phyloP scores from a whole-genome alignment of 30 jellyfish, hydroid and myxozoan genomes.

The Clytia hemisphaerica region DNA sequence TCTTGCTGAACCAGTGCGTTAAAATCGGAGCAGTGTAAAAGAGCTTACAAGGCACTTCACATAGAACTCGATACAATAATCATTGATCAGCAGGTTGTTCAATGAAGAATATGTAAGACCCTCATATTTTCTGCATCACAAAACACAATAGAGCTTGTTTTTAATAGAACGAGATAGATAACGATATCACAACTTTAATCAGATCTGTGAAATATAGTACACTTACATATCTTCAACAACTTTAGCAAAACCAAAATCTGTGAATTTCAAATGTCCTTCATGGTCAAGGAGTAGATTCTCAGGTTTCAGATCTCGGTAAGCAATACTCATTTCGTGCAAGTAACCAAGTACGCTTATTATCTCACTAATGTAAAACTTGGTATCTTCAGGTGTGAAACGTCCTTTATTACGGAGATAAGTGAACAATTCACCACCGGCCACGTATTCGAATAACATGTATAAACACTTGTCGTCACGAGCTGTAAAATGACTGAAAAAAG shows the following conservation, averaged over 20 bases:
- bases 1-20: no score
- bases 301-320: conserved; percentile 89
- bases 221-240: conserved; percentile 75
- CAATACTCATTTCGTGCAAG: conserved; percentile 63
- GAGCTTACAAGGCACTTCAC: no score
- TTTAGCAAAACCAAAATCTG: conserved; percentile 94
- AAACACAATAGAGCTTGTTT: no score
- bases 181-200: neutral
- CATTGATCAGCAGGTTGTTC: no score
- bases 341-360: conserved; percentile 61
- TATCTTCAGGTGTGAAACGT: conserved; percentile 49
- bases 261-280: conserved; percentile 73
- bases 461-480: conserved; percentile 49
- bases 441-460: conserved; percentile 74
- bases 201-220: neutral
- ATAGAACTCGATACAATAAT: no score
- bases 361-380: conserved; percentile 77
- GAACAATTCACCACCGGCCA: conserved; percentile 97
- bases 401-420: conserved; percentile 62
- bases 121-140: no score
- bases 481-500: conserved; percentile 65
- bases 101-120: no score
- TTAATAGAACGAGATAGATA: neutral
- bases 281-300: conserved; percentile 69
- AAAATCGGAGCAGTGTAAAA: no score